Conservation (phyloP, 2,888 invertebrate species). For the Drosophila seclusa region DNA sequence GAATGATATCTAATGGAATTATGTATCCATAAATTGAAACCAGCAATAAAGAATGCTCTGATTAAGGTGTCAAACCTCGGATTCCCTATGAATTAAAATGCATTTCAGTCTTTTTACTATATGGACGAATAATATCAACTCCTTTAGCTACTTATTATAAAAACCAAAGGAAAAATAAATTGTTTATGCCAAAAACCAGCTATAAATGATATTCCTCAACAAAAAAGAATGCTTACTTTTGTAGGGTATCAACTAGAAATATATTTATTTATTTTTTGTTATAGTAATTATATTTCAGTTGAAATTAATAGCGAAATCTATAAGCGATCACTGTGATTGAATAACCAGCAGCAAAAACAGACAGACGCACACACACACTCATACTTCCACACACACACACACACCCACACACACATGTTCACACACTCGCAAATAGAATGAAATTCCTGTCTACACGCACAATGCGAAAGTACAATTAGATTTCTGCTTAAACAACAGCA, state of each 20-base stretch:
- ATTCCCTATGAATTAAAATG: too few relatives aligned
- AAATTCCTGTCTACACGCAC: conserved; percentile 14
- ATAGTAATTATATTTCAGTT: conserved; percentile 59
- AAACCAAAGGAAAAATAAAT: background rate
- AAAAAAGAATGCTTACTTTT: background rate
- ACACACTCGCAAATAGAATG: background rate
- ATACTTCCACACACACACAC: conserved; percentile 2
- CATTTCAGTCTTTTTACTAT: too few relatives aligned
- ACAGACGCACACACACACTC: conserved; percentile 13
- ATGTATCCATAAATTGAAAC: background rate
- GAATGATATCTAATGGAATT: background rate
- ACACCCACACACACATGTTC: background rate
- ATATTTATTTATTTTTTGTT: background rate
- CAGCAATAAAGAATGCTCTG: too few relatives aligned
- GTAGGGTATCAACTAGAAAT: background rate
- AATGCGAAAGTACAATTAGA: conserved; percentile 63
- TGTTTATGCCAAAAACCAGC: rapidly evolving
- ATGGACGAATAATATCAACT: too few relatives aligned
- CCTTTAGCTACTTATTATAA: background rate
- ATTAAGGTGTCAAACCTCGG: background rate
- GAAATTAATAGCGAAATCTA: conserved; percentile 44
- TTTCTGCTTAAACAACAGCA: conserved; percentile 57
- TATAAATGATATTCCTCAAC: background rate
- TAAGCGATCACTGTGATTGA: conserved; percentile 17
- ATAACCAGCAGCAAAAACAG: conserved; percentile 17